Evolutionary conservation across 2,888 invertebrate genomes (phyloP), one percentile per base, ranked within the genome.

Genomic region (Sphaerophoria rueppellii): DNA sequence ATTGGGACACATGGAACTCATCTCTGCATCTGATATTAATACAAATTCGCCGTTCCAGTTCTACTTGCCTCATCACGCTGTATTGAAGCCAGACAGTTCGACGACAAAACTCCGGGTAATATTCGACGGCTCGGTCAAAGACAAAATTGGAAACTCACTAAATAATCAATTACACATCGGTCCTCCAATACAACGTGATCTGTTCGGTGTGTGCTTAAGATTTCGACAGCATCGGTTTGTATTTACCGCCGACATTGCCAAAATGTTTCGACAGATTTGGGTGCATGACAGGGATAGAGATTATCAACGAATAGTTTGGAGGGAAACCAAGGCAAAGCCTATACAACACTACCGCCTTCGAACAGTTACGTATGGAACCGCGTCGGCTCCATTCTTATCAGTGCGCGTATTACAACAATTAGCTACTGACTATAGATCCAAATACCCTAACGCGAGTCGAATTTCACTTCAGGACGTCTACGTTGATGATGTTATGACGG

Each of bases 181-280:
- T 11, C 37, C 37, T 11, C 4, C 37, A 5, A 40, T 52, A 35
- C 52, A 52, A 67, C 34, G 67, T 24, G 40, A 52, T 32, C 16
- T 40, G 2, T 6, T 67, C 12, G 67, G 67, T 12, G 37, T 74
- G 0, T 74, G 57, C 9, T n/a, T 74, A 24, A 46, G 80, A 12
- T 87, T 87, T 70, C 76, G 87, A 2, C 46, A 78, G 7, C 77
- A 83, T 76, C 40, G 71, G 3, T 86, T 71, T 14, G 83, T 82
- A 0, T 82, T 86, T 14, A 77, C 79, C 7, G 72, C 86, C 0
- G 86, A 82, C 48, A 85, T 85, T 7, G 63, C 76, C 6, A 82
- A 86, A 50, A 82, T 85, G 80, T 86, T 87, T 69, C 63, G 82
- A 1, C 86, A 87, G 35, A 86, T 87, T 11, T 86, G 85, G 87